A percentile compares a stretch with the other conserved stretches of the same genome.
phyloP scores from a whole-genome alignment of 2,113 vertebrate species.

The Brachyhypopomus occidentalis region DNA sequence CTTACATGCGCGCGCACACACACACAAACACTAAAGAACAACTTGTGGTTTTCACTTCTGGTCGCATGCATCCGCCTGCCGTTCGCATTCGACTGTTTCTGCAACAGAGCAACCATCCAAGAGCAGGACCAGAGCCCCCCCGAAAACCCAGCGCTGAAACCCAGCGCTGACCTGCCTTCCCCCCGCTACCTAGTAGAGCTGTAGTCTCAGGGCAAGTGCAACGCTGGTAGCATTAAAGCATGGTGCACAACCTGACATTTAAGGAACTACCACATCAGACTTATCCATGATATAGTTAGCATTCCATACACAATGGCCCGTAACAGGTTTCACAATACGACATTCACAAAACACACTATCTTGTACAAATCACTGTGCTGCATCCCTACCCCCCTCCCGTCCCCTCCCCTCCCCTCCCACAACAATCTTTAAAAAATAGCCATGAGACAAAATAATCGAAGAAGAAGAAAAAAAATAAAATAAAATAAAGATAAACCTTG shows the following conservation, averaged over 20 bases:
- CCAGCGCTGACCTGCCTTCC: not conserved
- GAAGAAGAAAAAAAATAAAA: constrained; percentile 5
- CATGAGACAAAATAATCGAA: constrained; percentile 18
- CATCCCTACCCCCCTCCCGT: too few relatives aligned
- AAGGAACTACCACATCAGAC: not conserved
- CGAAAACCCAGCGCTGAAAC: not conserved
- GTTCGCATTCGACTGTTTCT: constrained; percentile 2
- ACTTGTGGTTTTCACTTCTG: constrained; percentile 34
- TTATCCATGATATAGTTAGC: too few relatives aligned
- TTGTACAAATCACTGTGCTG: too few relatives aligned
- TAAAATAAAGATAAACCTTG: not conserved
- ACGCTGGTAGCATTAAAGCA: not conserved
- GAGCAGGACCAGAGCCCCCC: constrained; percentile 14
- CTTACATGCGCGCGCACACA: not conserved
- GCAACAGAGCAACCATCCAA: not conserved
- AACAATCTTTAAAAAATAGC: not conserved
- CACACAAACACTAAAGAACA: not conserved
- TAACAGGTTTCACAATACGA: not conserved
- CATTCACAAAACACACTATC: not conserved
- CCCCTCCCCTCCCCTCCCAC: too few relatives aligned
- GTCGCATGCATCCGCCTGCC: constrained; percentile 14
- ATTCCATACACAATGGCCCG: not conserved
- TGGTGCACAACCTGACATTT: too few relatives aligned
- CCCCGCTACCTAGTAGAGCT: not conserved
- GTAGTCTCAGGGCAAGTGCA: not conserved